phyloP scores from a whole-genome alignment of 2,113 vertebrate genomes.

The Trichomycterus rosablanca region DNA sequence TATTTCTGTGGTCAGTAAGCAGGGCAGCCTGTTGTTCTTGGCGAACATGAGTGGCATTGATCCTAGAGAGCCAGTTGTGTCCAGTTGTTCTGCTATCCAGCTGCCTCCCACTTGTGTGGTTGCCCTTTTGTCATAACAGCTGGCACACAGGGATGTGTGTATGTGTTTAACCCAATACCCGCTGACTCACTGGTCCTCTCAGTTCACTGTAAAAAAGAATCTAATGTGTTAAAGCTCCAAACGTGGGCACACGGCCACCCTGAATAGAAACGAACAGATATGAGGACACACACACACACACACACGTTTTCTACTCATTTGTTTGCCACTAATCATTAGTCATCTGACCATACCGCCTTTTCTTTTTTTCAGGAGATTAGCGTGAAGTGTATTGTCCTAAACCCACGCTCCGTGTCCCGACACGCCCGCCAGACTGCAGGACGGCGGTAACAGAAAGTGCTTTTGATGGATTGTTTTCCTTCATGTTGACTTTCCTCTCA shows the following conservation, averaged over 20 bases:
- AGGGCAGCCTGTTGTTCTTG: slow-evolving; percentile 18
- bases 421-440: slow-evolving; percentile 5
- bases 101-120: slow-evolving; percentile 18
- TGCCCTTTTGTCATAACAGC: slow-evolving; percentile 42
- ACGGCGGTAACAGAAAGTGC: too few species aligned
- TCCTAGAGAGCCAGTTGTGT: slow-evolving; percentile 9
- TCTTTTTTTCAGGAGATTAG: too few species aligned
- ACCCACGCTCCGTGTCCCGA: neutral
- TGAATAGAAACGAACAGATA: slow-evolving; percentile 20
- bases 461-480: too few species aligned
- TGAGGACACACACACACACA: too few species aligned
- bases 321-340: too few species aligned
- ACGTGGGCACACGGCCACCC: too few species aligned
- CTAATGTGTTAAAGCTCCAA: too few species aligned
- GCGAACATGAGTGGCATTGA: slow-evolving; percentile 17
- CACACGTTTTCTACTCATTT: too few species aligned
- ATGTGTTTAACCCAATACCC: slow-evolving; percentile 38
- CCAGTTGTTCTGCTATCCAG: neutral
- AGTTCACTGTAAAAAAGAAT: slow-evolving; percentile 6
- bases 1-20: slow-evolving; percentile 32
- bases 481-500: slow-evolving; percentile 25
- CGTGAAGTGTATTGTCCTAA: too few species aligned
- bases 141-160: slow-evolving; percentile 35
- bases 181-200: slow-evolving; percentile 40
- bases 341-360: too few species aligned